Base-by-base conservation (phyloP, 2,888 invertebrate species). In the Zonitis immaculata region DNA sequence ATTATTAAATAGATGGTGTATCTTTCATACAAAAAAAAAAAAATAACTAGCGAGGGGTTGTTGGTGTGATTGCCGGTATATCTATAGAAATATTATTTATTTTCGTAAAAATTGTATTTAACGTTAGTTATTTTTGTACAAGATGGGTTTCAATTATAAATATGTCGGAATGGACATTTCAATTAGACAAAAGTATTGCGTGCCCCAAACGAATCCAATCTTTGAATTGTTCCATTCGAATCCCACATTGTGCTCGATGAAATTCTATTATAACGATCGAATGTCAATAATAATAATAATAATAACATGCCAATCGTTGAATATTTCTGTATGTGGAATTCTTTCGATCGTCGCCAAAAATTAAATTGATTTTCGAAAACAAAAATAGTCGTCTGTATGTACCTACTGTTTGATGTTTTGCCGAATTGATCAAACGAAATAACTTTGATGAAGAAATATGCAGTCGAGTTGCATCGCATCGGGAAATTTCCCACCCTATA, bases 141-240 rank as follows among this genome's bases (percentile, higher is more conserved):
- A 51, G 60, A 66, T 63, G 64, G n/a, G 65, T 70, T 69, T 64
- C 70, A 71, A 71, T 71, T 71, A 71, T 70, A 71, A 69, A 71
- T 70, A 70, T 66, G 70, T 71, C 70, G 61, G 66, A 64, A 63
- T 66, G 70, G 71, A 71, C 71, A 58, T 71, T 71, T 71, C 71
- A 71, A 71, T 71, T 71, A 71, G 66, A n/a, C 64, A 56, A 53
- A 56, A 52, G 59, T 63, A 66, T 70, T 66, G 71, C 69, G 71
- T 71, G 71, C 60, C 64, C 44, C 35, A 47, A 51, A 45, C 51
- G 53, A 61, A 66, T 65, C 57, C 52, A 43, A 35, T 43, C 47
- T 6, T 20, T 18, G n/a, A 20, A 20, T 4, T 16, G 35, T 35
- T 35, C 16, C 11, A 7, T 4, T 27, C 6, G 3, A 6, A 25